Evolutionary conservation across 2,797 vertebrate species (phyloP).

Genomic region (Vipera latastei): DNA sequence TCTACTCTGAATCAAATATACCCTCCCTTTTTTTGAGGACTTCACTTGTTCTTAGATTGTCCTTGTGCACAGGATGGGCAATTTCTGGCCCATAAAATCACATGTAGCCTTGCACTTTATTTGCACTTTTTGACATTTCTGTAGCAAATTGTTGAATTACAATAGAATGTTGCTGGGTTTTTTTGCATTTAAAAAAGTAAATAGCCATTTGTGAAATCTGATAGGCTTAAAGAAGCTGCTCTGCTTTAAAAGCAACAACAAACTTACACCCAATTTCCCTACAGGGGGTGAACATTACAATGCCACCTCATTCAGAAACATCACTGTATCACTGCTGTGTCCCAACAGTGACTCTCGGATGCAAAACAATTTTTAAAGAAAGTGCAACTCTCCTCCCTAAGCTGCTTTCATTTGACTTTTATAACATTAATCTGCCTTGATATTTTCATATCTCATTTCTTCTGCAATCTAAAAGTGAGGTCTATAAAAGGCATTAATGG

Average conservation of each 20-base stretch:
- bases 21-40: no score
- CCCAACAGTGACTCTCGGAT: background rate
- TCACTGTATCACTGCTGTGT: background rate
- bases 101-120: background rate
- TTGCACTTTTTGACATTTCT: background rate
- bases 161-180: background rate
- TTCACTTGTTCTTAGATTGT: background rate
- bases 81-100: background rate
- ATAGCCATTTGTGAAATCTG: background rate
- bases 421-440: background rate
- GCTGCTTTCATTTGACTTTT: background rate
- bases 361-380: background rate
- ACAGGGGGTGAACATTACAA: background rate
- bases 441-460: background rate
- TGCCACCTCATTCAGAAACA: background rate
- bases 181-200: background rate
- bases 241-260: background rate
- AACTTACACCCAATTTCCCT: background rate
- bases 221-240: background rate
- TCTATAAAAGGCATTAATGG: background rate
- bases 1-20: background rate
- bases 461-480: background rate
- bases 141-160: background rate
- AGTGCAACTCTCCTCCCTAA: background rate
- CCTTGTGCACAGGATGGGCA: background rate